These are phyloP conservation scores for Tillus elongatus DNA, from an alignment of 2,888 invertebrate species.

Conservation along the genomic window DNA sequence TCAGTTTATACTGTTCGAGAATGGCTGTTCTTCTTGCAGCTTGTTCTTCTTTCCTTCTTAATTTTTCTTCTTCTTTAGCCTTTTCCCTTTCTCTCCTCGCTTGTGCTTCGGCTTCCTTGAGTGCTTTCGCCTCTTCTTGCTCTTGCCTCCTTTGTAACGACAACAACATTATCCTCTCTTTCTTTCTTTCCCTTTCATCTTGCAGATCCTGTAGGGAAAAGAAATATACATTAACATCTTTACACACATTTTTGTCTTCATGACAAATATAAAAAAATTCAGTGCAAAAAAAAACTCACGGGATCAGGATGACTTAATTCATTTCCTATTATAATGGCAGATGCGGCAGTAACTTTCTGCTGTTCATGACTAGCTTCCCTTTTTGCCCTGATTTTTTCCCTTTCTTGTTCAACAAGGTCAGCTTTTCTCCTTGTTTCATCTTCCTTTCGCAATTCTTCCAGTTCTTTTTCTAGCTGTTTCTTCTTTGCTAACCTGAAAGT, in stretches of 20 bases:
- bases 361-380: constrained; percentile 42
- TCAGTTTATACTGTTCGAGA: constrained; percentile 85
- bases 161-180: constrained; percentile 81
- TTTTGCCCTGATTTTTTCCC: constrained; percentile 38
- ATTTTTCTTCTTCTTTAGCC: constrained; percentile 64
- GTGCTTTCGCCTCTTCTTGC: constrained; percentile 76
- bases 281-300: constrained; percentile 41
- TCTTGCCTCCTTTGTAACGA: constrained; percentile 85
- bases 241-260: not conserved
- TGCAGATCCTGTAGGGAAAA: constrained; percentile 55
- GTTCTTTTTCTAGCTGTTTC: constrained; percentile 43
- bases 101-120: constrained; percentile 74
- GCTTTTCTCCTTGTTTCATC: constrained; percentile 39
- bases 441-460: constrained; percentile 41
- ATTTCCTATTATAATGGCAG: constrained; percentile 58
- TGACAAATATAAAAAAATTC: not conserved
- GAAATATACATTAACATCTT: too few species aligned
- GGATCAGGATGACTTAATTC: constrained; percentile 59
- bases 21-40: constrained; percentile 78
- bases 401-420: constrained; percentile 37
- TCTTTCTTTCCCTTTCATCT: constrained; percentile 87
- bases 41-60: constrained; percentile 71
- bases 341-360: constrained; percentile 39
- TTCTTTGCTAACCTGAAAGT: constrained; percentile 32
- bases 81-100: constrained; percentile 68